phyloP scores from a whole-genome alignment of 2,797 vertebrate genomes.

The Melanotaenia trifasciata region DNA sequence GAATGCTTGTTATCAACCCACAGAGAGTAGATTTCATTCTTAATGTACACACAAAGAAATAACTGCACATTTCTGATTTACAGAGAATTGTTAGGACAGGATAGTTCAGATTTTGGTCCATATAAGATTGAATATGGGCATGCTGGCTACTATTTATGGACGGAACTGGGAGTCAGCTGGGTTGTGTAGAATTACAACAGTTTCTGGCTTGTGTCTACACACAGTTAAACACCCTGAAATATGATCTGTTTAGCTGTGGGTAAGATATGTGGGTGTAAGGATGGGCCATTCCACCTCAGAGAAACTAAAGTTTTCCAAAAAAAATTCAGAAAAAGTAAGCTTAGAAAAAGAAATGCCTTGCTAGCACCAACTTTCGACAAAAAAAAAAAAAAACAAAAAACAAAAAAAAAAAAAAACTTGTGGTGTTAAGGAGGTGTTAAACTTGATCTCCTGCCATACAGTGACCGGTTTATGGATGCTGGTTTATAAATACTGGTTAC shows the following conservation, averaged over 20 bases:
- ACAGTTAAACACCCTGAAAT: slow-evolving; percentile 9
- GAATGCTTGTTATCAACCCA: slow-evolving; percentile 42
- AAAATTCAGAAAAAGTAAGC: not conserved
- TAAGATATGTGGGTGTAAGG: slow-evolving; percentile 18
- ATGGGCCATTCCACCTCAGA: slow-evolving; percentile 3
- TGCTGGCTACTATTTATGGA: slow-evolving; percentile 25
- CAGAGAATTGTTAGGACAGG: not conserved
- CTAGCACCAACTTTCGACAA: too few species aligned
- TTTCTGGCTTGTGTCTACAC: not conserved
- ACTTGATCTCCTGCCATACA: too few species aligned
- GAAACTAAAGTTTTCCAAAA: slow-evolving; percentile 1
- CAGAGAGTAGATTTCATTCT: slow-evolving; percentile 6
- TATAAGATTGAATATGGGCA: slow-evolving; percentile 3
- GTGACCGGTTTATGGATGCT: too few species aligned
- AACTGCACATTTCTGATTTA: slow-evolving; percentile 14
- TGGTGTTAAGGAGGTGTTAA: too few species aligned
- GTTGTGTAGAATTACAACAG: not conserved
- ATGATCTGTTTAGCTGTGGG: not conserved
- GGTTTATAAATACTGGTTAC: too few species aligned
- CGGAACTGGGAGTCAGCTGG: not conserved
- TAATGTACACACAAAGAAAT: not conserved
- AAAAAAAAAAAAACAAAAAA: too few species aligned
- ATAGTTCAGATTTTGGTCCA: not conserved
- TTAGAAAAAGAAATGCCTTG: too few species aligned
- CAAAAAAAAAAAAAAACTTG: too few species aligned